phyloP scores from a whole-genome alignment of 2,113 vertebrate species.

The Gobius niger region DNA sequence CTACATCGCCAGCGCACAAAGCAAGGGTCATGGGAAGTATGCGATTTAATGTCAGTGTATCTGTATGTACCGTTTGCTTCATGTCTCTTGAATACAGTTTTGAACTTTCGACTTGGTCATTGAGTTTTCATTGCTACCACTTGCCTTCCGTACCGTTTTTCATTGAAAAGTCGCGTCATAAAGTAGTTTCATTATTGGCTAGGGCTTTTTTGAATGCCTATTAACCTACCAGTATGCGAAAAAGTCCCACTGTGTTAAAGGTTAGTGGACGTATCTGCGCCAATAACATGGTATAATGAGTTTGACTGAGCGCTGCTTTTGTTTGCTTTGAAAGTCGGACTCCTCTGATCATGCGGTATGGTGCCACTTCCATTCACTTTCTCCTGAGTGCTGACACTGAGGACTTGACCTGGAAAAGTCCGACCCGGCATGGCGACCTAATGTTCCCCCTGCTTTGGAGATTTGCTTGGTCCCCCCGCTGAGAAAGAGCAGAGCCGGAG shows the following conservation, averaged over 20 bases:
- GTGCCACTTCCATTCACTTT: conserved; percentile 33
- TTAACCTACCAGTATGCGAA: too few relatives aligned
- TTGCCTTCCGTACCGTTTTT: not conserved
- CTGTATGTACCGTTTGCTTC: too few relatives aligned
- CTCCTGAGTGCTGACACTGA: conserved; percentile 17
- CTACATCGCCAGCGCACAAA: conserved; percentile 6
- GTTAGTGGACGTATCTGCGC: not conserved
- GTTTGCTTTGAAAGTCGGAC: not conserved
- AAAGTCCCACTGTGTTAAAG: not conserved
- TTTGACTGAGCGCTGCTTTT: not conserved
- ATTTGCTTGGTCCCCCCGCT: conserved; percentile 40
- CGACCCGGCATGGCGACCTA: conserved; percentile 35
- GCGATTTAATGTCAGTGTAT: conserved; percentile 13
- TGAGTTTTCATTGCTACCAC: too few relatives aligned
- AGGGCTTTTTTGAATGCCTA: not conserved
- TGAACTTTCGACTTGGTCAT: too few relatives aligned
- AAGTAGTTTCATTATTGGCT: not conserved
- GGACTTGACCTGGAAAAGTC: conserved; percentile 51
- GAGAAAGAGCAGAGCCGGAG: conserved; percentile 26
- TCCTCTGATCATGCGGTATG: conserved; percentile 10
- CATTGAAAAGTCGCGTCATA: not conserved
- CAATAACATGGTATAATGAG: conserved; percentile 6
- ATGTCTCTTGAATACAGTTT: too few relatives aligned
- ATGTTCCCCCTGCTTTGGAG: conserved; percentile 28
- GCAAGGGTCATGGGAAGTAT: conserved; percentile 18